Conservation (phyloP, 1,140 invertebrate species). For the Cydia amplana region DNA sequence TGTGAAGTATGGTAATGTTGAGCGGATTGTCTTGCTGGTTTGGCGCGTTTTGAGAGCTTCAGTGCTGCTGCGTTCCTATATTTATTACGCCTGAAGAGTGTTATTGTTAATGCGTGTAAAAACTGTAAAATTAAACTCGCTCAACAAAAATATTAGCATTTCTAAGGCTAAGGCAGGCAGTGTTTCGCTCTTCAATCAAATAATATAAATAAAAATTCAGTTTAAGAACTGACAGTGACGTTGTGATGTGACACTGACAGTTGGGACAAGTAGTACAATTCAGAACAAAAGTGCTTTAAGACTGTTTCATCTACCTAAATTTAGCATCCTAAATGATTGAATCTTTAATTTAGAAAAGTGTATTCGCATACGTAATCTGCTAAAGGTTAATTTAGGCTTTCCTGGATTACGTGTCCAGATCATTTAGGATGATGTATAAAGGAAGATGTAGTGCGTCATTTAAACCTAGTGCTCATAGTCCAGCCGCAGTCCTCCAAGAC, state of each 20-base stretch:
- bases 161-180: neutral
- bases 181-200: neutral
- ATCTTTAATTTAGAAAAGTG: too few species aligned
- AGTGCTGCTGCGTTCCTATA: constrained; percentile 20
- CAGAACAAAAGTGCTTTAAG: constrained; percentile 24
- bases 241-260: constrained; percentile 11
- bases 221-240: neutral
- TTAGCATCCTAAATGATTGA: neutral
- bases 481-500: too few species aligned
- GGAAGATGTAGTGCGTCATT: too few species aligned
- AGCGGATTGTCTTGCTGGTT: neutral
- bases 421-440: too few species aligned
- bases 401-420: too few species aligned
- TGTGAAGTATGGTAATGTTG: constrained; percentile 93
- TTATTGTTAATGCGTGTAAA: neutral
- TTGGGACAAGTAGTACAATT: constrained; percentile 20
- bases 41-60: constrained; percentile 8
- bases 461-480: too few species aligned
- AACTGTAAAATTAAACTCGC: neutral
- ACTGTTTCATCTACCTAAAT: neutral
- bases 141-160: neutral
- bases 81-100: constrained; percentile 19
- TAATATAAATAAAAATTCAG: neutral
- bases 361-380: too few species aligned
- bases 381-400: too few species aligned